Evolutionary conservation across 2,797 vertebrate genomes (phyloP), one percentile per base, ranked within the genome.

Genomic region (Darevskia mixta): DNA sequence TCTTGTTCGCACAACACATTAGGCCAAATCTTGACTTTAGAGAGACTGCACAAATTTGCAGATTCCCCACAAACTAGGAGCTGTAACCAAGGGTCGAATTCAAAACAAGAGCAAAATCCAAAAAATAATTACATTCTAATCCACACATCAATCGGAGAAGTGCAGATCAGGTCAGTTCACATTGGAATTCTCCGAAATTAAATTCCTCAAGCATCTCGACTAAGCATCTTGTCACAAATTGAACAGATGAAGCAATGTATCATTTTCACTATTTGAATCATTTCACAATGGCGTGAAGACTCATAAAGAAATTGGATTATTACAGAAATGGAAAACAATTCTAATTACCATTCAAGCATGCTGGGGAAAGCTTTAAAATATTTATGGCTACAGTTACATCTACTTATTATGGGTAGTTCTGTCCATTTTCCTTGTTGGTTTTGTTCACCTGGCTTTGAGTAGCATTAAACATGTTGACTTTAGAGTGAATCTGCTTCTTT

Each of bases 281-380:
- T 79, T 75, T 64, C 32, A 75, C 10, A 79, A 64, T 27, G 71
- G 27, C 64, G 9, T n/a, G 35, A 72, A 91, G 77, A 32, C 45
- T 17, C 20, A 88, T 83, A 11, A 66, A 72, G 2, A 7, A 25
- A 89, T 86, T 90, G 72, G 82, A 76, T 88, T 84, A 77, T 49
- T 71, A 8, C 76, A 66, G 71, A 32, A 87, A 90, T 11, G 20
- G 23, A 9, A 4, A 1, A 79, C 66, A 85, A 83, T 45, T 58
- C 41, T 67, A 32, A 61, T 81, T 88, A 66, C 80, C 66, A 76
- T 9, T 80, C 25, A 45, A n/a, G 81, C 78, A 61, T 45, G 7
- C 25, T 79, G 17, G 15, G 55, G 76, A 69, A 92, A 81, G 32
- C 85, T 41, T 76, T 79, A 35, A 92, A 90, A 83, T 90, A 72